phyloP scores from a whole-genome alignment of 2,113 vertebrate species.

The Emydura subglobosa region DNA sequence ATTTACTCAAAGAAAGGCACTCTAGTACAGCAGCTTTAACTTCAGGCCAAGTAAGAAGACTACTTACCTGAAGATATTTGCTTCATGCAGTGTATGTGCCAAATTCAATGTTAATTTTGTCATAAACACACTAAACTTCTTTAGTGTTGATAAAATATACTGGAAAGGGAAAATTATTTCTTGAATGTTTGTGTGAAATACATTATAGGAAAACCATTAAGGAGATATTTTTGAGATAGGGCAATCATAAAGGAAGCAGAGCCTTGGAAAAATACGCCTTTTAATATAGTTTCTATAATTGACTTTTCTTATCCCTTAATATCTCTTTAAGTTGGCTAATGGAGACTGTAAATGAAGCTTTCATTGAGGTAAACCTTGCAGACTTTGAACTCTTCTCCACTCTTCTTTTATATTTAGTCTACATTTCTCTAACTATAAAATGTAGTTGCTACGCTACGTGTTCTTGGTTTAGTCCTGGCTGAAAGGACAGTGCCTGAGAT shows the following conservation, averaged over 20 bases:
- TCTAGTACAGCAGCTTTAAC: neutral
- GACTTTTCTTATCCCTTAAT: neutral
- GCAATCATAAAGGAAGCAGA: neutral
- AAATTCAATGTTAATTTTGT: neutral
- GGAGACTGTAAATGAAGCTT: neutral
- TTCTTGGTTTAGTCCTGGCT: neutral
- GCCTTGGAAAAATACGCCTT: neutral
- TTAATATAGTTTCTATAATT: neutral
- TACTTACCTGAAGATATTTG: neutral
- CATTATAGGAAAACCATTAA: neutral
- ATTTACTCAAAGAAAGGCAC: neutral
- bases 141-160: neutral
- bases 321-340: neutral
- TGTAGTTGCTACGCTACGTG: neutral
- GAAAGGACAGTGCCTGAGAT: neutral
- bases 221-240: neutral
- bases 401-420: neutral
- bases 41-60: neutral
- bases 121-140: neutral
- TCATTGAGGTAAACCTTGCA: neutral
- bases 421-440: neutral
- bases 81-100: neutral
- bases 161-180: neutral
- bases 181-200: neutral
- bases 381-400: neutral